Evolutionary conservation across 2,797 vertebrate species (phyloP).

Genomic region (Eospalax fontanierii): DNA sequence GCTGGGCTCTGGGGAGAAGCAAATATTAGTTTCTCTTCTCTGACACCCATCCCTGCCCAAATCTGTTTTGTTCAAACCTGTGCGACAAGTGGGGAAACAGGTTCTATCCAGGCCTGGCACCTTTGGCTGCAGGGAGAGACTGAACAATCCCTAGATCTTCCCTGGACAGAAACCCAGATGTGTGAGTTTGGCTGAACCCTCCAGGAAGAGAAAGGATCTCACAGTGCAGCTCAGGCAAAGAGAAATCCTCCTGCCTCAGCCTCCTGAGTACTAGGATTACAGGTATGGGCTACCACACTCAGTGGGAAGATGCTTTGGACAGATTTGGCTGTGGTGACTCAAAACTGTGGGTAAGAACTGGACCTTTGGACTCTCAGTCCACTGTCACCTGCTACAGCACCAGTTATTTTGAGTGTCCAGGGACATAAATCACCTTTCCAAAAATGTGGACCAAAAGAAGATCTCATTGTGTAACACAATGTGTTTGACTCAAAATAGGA

Average conservation of each 20-base stretch:
- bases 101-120: slow-evolving; percentile 80
- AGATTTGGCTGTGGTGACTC: background rate
- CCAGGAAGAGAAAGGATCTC: background rate
- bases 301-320: background rate
- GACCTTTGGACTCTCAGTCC: background rate
- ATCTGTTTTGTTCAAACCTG: slow-evolving; percentile 82
- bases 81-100: slow-evolving; percentile 83
- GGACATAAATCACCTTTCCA: background rate
- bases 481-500: background rate
- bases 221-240: background rate
- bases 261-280: background rate
- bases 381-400: fast-evolving
- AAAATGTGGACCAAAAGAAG: background rate
- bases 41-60: background rate
- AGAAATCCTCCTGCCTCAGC: background rate
- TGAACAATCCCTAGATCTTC: background rate
- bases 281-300: background rate
- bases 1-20: background rate
- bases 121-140: slow-evolving; percentile 68
- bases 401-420: background rate
- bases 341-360: background rate
- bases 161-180: background rate
- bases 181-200: background rate
- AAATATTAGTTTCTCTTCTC: slow-evolving; percentile 21
- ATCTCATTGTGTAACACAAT: background rate